phyloP scores from a whole-genome alignment of 2,797 vertebrate species.

The Channallabes apus region DNA sequence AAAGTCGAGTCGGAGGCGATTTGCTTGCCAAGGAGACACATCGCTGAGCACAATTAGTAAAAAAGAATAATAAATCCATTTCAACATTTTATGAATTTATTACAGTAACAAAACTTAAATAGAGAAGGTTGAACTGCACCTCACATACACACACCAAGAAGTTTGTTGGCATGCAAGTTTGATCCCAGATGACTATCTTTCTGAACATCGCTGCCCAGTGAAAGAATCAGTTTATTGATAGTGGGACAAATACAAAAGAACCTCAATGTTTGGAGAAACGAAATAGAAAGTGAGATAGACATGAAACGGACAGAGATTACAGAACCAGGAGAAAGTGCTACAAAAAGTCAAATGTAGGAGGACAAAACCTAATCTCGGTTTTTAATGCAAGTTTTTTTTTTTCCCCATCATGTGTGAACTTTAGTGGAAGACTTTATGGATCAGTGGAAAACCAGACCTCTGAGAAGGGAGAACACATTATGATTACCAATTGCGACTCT shows the following conservation, averaged over 20 bases:
- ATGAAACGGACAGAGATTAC: not conserved
- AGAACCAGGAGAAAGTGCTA: not conserved
- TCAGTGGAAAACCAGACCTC: not conserved
- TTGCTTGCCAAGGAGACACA: not conserved
- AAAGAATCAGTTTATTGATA: not conserved
- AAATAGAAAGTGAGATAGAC: not conserved
- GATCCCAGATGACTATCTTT: not conserved
- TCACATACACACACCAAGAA: not conserved
- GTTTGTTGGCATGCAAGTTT: not conserved
- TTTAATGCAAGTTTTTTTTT: not conserved
- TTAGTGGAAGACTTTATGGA: slow-evolving; percentile 15
- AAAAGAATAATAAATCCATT: not conserved
- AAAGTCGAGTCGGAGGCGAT: not conserved
- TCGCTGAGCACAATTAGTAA: not conserved
- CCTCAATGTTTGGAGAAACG: not conserved
- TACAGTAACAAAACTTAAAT: not conserved
- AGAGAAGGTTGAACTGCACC: no score
- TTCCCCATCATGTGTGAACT: not conserved
- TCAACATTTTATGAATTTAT: not conserved
- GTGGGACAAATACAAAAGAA: not conserved
- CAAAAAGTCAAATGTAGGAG: not conserved
- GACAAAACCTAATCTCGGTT: not conserved
- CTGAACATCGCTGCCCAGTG: not conserved
- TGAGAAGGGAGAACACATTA: not conserved
- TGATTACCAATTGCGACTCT: not conserved